These are phyloP conservation scores for Lasioglossum marginatum DNA, from an alignment of 2,888 invertebrate species.

Conservation along the genomic window DNA sequence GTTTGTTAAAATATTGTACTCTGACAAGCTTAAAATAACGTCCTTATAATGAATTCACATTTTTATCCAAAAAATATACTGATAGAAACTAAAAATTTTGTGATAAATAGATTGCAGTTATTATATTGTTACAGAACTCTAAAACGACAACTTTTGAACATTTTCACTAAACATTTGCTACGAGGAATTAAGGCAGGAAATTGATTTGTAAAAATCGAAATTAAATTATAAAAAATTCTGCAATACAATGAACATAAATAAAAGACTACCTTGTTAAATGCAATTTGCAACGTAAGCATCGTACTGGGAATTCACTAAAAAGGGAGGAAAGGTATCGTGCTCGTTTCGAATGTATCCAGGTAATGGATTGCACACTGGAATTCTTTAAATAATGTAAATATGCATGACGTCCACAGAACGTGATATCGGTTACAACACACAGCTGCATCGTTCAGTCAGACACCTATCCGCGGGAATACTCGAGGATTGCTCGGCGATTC, in stretches of 20 bases:
- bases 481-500: not conserved
- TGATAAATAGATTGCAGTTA: too few species aligned
- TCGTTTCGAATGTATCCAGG: not conserved
- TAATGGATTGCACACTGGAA: slow-evolving; percentile 10
- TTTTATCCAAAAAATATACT: too few species aligned
- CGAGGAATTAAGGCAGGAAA: not conserved
- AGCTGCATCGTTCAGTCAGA: not conserved
- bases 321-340: not conserved
- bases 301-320: not conserved
- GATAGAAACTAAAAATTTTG: too few species aligned
- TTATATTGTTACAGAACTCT: too few species aligned
- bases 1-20: too few species aligned
- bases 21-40: too few species aligned
- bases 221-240: not conserved
- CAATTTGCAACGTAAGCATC: not conserved
- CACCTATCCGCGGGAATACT: not conserved
- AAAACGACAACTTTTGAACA: too few species aligned
- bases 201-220: not conserved
- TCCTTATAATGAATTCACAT: too few species aligned
- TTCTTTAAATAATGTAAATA: slow-evolving; percentile 20
- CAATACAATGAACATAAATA: not conserved
- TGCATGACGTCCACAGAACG: slow-evolving; percentile 9
- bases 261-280: not conserved
- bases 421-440: slow-evolving; percentile 24
- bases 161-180: too few species aligned